A percentile compares a stretch with the other conserved stretches of the same genome.
These are phyloP conservation scores for Solea senegalensis DNA, from an alignment of 2,113 vertebrate genomes.

Conservation along the genomic window DNA sequence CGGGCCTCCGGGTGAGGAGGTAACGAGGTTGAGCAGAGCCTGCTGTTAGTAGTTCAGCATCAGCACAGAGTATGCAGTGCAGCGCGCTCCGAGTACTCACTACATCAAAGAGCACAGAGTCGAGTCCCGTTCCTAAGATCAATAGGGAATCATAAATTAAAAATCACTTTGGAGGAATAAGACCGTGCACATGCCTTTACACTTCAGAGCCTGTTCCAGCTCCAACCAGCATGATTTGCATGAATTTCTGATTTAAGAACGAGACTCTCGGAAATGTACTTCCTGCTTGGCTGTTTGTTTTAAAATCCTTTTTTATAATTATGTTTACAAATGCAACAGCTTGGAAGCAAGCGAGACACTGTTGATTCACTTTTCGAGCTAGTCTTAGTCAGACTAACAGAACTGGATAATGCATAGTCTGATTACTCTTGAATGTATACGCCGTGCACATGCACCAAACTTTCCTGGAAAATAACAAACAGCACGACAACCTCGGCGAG, in stretches of 20 bases:
- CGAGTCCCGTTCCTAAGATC: constrained; percentile 56
- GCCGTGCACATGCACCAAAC: too few species aligned
- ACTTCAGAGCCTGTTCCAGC: constrained; percentile 26
- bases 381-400: too few species aligned
- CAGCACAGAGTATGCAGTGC: constrained; percentile 29
- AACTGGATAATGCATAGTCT: too few species aligned
- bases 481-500: too few species aligned
- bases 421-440: too few species aligned
- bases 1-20: constrained; percentile 53
- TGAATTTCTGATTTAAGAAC: constrained; percentile 12
- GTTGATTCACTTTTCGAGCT: too few species aligned
- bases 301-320: neutral
- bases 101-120: constrained; percentile 66
- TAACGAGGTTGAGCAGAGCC: constrained; percentile 62
- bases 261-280: neutral
- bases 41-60: constrained; percentile 48
- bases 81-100: constrained; percentile 33
- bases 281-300: constrained; percentile 15
- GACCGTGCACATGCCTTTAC: constrained; percentile 21
- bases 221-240: constrained; percentile 18
- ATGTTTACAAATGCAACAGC: too few species aligned
- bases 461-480: too few species aligned
- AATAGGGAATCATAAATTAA: constrained; percentile 72
- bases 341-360: too few species aligned
- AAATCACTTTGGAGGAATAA: constrained; percentile 54